Evolutionary conservation across 2,113 vertebrate species (phyloP).

Genomic region (Syrmaticus mikado): DNA sequence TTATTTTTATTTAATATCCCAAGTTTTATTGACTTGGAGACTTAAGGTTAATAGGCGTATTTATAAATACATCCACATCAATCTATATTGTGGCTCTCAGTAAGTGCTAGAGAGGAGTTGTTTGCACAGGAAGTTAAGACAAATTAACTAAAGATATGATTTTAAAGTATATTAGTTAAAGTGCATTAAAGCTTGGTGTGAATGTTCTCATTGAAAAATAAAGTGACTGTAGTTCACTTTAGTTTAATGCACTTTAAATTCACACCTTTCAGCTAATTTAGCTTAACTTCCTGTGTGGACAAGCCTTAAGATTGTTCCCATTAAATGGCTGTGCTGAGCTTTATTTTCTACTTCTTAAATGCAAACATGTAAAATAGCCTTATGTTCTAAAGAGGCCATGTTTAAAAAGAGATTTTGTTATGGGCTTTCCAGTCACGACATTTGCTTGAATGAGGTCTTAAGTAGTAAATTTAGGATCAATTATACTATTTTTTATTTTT

Average conservation of each 20-base stretch:
- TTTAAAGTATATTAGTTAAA: conserved; percentile 62
- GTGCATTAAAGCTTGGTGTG: conserved; percentile 56
- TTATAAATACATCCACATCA: conserved; percentile 65
- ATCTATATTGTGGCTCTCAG: conserved; percentile 54
- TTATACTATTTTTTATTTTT: background rate
- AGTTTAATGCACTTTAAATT: conserved; percentile 72
- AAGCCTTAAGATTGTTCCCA: conserved; percentile 68
- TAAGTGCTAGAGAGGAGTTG: conserved; percentile 59
- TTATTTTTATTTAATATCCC: conserved; percentile 52
- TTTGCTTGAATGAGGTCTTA: background rate
- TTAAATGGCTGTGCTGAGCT: conserved; percentile 51
- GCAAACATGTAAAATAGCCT: conserved; percentile 20
- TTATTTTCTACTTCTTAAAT: conserved; percentile 64
- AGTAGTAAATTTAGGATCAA: background rate
- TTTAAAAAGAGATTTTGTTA: background rate
- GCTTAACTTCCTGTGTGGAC: conserved; percentile 61
- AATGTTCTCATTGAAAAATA: conserved; percentile 70
- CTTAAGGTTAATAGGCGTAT: conserved; percentile 64
- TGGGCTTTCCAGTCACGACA: background rate
- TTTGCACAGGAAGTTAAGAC: conserved; percentile 67
- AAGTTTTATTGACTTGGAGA: conserved; percentile 47
- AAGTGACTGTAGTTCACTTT: conserved; percentile 62
- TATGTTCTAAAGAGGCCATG: background rate
- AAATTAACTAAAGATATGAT: conserved; percentile 70
- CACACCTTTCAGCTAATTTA: conserved; percentile 71